These are phyloP conservation scores for Hirtodrosophila duncani DNA, from an alignment of 2,888 invertebrate species.

Conservation along the genomic window DNA sequence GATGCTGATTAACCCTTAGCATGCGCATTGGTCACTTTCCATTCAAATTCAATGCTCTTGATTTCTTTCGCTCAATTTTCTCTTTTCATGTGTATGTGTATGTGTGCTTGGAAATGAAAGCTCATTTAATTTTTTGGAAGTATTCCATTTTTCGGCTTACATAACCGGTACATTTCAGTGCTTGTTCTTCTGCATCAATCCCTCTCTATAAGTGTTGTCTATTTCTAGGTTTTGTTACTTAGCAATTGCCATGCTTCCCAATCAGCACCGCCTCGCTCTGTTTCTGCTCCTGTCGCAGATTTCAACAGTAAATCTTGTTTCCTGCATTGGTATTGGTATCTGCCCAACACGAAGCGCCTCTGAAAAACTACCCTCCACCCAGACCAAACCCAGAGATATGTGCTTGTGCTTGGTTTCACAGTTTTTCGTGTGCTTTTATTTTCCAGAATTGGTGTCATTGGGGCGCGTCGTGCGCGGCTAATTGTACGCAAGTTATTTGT, in stretches of 20 bases:
- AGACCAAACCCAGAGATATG: conserved; percentile 8
- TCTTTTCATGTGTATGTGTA: background rate
- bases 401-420: conserved; percentile 20
- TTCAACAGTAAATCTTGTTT: background rate
- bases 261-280: conserved; percentile 13
- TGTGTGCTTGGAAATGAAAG: conserved; percentile 40
- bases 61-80: background rate
- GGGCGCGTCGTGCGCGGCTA: conserved; percentile 66
- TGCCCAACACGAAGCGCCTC: conserved; percentile 2
- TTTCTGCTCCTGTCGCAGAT: conserved; percentile 11
- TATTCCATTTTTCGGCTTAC: conserved; percentile 63
- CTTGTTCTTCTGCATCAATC: conserved; percentile 2
- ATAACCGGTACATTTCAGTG: conserved; percentile 63
- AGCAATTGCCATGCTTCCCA: conserved; percentile 46
- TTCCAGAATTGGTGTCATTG: conserved; percentile 74
- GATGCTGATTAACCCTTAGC: conserved; percentile 5
- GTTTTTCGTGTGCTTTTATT: conserved; percentile 12
- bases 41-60: conserved; percentile 8
- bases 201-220: conserved; percentile 6
- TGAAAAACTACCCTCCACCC: too few relatives aligned
- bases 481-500: conserved; percentile 55
- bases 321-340: conserved; percentile 13
- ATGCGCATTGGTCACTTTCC: conserved; percentile 19
- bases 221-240: conserved; percentile 26
- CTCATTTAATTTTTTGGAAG: conserved; percentile 52